Base-by-base conservation (phyloP, 2,113 vertebrate genomes). In the Clarias batrachus region DNA sequence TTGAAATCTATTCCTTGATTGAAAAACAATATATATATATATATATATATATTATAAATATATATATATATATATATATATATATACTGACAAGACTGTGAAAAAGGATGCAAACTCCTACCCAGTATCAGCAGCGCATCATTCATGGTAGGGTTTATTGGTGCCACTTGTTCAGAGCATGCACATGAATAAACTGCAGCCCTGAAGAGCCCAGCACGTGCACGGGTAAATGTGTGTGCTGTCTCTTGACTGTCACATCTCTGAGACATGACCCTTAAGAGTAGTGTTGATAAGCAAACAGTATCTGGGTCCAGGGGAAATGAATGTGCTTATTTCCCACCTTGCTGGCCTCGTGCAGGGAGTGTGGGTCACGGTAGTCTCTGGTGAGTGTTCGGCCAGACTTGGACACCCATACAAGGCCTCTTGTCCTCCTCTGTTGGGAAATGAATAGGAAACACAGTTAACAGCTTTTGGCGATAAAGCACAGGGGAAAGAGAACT, bases 391-490 rank as follows among this genome's bases (percentile, higher is more conserved):
- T 78, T 37, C 52, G 68, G 68, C 85, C 74, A 66, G 87, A 87
- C 88, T 89, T 78, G 88, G 88, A 91, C 84, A 91, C 85, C 70
- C 83, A 85, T 71, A 79, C 88, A 87, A 88, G 84, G 88, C 85
- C 80, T 73, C 84, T 70, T 88, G 91, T 90, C 90, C 87, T 76
- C 90, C 90, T 92, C 92, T 90, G 91, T 93, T 92, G 83, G 92
- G 91, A 94, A 92, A 92, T 92, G 94, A 93, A 95, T 93, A 89
- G 92, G 90, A 92, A 92, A 79, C 87, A 87, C 89, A 88, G 93
- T 90, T 93, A 92, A 94, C 93, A 92, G 91, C 85, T 78, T 74
- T 90, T 92, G 91, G 90, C 88, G 82, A 91, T 91, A 89, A 91
- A 88, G 89, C 88, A 89, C 90, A 33, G 90, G 87, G 91, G 88